Evolutionary conservation across 2,888 invertebrate genomes (phyloP).

Genomic region (Barypeithes pellucidus): DNA sequence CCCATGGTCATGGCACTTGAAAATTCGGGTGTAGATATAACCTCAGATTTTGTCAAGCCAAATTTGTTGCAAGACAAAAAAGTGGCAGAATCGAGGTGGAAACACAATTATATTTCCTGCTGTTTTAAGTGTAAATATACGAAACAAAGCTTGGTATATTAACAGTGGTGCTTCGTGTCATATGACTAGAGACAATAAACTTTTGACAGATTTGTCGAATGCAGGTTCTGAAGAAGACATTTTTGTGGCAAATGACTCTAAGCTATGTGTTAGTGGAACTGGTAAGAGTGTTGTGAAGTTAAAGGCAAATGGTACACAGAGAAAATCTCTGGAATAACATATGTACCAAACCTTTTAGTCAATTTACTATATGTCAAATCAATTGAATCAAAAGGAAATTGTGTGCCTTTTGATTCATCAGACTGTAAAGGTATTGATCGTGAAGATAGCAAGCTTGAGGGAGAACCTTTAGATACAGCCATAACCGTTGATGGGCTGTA

Average conservation of each 20-base stretch:
- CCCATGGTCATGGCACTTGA: constrained; percentile 49
- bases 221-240: constrained; percentile 39
- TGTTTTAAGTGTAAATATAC: too few species aligned
- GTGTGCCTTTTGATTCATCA: too few species aligned
- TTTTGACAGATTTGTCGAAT: constrained; percentile 24
- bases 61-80: constrained; percentile 53
- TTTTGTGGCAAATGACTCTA: constrained; percentile 44
- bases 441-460: too few species aligned
- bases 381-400: too few species aligned
- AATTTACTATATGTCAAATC: too few species aligned
- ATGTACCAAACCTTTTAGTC: constrained; percentile 55
- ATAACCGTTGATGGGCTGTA: too few species aligned
- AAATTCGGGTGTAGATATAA: constrained; percentile 51
- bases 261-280: constrained; percentile 33
- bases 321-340: constrained; percentile 27
- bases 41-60: constrained; percentile 53
- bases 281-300: constrained; percentile 27
- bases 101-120: too few species aligned
- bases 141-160: constrained; percentile 39
- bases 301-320: constrained; percentile 18
- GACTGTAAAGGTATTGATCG: too few species aligned
- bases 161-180: constrained; percentile 51
- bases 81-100: constrained; percentile 34
- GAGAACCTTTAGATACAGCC: too few species aligned
- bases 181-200: constrained; percentile 44